phyloP scores from a whole-genome alignment of 2,888 invertebrate species.

The Plagodis pulveraria region DNA sequence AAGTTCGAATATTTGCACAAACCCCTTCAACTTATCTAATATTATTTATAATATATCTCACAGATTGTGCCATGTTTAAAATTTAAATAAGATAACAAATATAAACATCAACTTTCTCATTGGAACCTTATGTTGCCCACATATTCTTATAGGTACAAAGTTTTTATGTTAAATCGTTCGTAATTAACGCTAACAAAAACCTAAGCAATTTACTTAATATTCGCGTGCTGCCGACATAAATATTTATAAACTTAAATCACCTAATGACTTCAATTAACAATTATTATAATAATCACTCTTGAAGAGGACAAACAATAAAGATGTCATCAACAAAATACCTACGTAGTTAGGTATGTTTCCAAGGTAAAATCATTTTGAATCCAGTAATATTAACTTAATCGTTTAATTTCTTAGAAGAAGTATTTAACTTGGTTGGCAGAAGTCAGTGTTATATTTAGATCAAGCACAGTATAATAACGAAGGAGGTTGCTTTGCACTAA shows the following conservation, averaged over 20 bases:
- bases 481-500: constrained; percentile 42
- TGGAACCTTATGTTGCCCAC: constrained; percentile 8
- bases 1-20: constrained; percentile 36
- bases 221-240: constrained; percentile 15
- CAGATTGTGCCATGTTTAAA: constrained; percentile 27
- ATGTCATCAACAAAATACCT: constrained; percentile 2
- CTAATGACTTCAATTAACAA: constrained; percentile 23
- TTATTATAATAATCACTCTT: constrained; percentile 20
- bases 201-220: constrained; percentile 22
- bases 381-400: neutral
- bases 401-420: constrained; percentile 6
- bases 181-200: constrained; percentile 27
- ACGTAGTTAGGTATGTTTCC: constrained; percentile 9
- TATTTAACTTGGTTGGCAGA: constrained; percentile 29
- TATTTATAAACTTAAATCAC: constrained; percentile 20
- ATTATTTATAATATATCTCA: constrained; percentile 26
- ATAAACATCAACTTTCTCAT: constrained; percentile 34
- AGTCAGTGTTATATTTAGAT: constrained; percentile 46
- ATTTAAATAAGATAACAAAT: constrained; percentile 30
- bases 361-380: constrained; percentile 4
- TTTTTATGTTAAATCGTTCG: constrained; percentile 10
- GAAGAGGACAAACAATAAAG: constrained; percentile 10
- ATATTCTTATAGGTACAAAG: constrained; percentile 9
- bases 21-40: constrained; percentile 13
- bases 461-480: constrained; percentile 39